phyloP scores from a whole-genome alignment of 2,113 vertebrate species.

The Sylvia atricapilla region DNA sequence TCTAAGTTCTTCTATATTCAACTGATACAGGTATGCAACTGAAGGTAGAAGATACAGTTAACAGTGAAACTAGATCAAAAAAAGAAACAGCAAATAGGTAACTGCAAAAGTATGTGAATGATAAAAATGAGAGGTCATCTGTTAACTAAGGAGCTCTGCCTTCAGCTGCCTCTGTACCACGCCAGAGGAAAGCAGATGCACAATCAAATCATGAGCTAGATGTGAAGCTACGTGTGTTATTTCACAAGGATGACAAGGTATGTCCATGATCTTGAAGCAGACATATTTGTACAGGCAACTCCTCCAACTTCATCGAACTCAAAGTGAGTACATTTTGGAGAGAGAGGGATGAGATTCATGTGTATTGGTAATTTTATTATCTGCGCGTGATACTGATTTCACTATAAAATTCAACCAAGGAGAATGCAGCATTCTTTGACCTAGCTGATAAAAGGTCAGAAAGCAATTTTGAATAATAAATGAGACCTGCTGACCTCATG shows the following conservation, averaged over 20 bases:
- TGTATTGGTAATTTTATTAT: constrained; percentile 63
- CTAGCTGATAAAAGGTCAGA: constrained; percentile 78
- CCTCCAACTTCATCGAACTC: constrained; percentile 1
- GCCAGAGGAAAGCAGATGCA: not conserved
- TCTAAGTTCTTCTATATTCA: not conserved
- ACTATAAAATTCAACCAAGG: constrained; percentile 70
- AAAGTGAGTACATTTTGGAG: not conserved
- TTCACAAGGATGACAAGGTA: not conserved
- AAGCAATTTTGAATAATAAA: constrained; percentile 86
- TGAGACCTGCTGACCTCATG: constrained; percentile 81
- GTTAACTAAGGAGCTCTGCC: not conserved
- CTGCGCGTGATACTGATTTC: constrained; percentile 60
- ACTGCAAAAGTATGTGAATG: not conserved
- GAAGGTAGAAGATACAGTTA: not conserved
- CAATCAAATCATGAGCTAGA: not conserved
- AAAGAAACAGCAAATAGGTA: not conserved
- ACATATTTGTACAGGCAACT: not conserved
- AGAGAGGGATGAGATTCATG: not conserved
- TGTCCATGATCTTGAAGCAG: not conserved
- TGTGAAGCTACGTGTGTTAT: not conserved
- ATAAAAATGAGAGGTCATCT: not conserved
- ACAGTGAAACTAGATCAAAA: not conserved
- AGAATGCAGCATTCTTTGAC: constrained; percentile 71
- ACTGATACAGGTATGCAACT: fast-evolving
- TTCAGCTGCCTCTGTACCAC: not conserved